Conservation (phyloP, 2,113 vertebrate genomes). For the Urocynchramus pylzowi region DNA sequence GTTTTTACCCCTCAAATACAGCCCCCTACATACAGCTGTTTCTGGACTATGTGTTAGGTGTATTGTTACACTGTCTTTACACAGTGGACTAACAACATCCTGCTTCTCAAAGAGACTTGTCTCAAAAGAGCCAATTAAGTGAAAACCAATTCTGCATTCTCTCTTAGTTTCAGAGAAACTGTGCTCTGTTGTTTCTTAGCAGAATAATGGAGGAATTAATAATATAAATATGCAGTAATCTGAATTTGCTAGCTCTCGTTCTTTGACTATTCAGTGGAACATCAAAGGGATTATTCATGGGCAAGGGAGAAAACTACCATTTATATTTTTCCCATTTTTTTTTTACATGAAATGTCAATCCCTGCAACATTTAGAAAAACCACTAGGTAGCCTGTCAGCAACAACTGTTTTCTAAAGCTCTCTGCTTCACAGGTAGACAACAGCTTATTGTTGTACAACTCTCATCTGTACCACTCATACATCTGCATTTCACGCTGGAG, state of each 20-base stretch:
- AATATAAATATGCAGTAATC: constrained; percentile 25
- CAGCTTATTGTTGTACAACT: not conserved
- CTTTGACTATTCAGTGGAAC: constrained; percentile 22
- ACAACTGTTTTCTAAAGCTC: not conserved
- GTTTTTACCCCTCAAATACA: not conserved
- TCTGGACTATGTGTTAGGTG: not conserved
- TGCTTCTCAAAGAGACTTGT: constrained; percentile 2
- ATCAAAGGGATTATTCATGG: constrained; percentile 32
- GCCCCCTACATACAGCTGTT: not conserved
- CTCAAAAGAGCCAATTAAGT: constrained; percentile 48
- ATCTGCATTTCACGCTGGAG: not conserved
- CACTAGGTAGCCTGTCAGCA: not conserved
- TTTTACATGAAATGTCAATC: not conserved
- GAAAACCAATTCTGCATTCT: constrained; percentile 47
- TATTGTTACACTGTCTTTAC: not conserved
- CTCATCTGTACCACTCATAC: not conserved
- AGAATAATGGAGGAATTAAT: constrained; percentile 36
- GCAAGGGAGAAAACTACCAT: not conserved
- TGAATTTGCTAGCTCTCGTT: not conserved
- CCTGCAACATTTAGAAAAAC: not conserved
- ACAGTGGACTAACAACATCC: constrained; percentile 5
- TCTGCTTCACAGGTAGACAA: not conserved
- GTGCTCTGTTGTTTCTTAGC: not conserved
- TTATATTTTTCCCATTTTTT: not conserved
- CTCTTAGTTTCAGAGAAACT: constrained; percentile 8